phyloP scores from a whole-genome alignment of 2,797 vertebrate genomes.

The Sphenopsis melanotis region DNA sequence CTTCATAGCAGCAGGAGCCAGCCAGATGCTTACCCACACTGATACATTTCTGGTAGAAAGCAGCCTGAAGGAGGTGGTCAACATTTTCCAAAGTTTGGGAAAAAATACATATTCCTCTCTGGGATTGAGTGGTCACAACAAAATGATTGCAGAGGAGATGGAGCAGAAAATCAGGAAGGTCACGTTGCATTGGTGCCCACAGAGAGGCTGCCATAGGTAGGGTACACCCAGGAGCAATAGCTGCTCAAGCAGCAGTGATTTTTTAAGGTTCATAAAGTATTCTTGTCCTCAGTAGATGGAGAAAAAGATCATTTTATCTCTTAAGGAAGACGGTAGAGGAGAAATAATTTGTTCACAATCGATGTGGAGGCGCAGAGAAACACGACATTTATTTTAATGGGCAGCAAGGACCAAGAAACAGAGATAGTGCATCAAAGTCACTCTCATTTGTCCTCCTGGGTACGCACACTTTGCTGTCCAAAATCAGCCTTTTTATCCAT shows the following conservation, averaged over 20 bases:
- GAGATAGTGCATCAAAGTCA: not conserved
- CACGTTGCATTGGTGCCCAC: not conserved
- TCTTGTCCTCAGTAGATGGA: not conserved
- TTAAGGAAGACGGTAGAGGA: not conserved
- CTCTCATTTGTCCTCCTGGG: not conserved
- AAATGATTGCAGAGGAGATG: not conserved
- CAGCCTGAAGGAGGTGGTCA: not conserved
- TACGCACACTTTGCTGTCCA: not conserved
- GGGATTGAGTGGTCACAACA: not conserved
- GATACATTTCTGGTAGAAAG: not conserved
- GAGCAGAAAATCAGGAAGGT: not conserved
- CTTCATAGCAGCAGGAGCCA: not conserved
- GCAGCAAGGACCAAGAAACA: not conserved
- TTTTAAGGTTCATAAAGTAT: not conserved
- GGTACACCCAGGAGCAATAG: not conserved
- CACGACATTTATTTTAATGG: not conserved
- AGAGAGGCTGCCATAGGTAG: not conserved
- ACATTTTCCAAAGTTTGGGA: not conserved
- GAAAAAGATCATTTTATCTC: not conserved
- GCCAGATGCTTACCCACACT: not conserved
- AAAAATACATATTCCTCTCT: fast-evolving
- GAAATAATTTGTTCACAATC: not conserved
- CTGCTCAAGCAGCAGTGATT: not conserved
- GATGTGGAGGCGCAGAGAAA: not conserved
- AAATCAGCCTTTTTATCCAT: not conserved